Evolutionary conservation across 1,140 invertebrate species (phyloP), one percentile per base, ranked within the genome.

Genomic region (Polyergus mexicanus): DNA sequence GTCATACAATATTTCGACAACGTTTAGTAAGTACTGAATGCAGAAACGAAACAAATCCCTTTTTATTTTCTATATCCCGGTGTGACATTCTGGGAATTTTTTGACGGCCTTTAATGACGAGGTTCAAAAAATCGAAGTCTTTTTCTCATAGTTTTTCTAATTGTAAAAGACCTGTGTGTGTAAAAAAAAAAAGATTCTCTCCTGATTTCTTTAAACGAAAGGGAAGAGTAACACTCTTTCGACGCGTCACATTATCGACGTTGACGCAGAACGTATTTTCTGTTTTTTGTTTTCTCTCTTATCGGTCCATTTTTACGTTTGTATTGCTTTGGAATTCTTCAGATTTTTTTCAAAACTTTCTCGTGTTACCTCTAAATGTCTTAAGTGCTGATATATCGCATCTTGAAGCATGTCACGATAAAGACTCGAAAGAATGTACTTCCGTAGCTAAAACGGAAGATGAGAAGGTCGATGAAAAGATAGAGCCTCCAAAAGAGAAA

Each of bases 391-490:
- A 74, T 25, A 83, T 41, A 60, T 83, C 78, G 41, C 54, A 38
- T 83, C n/a, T 72, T 74, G 5, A 83, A 81, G 38, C 68, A 83
- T 54, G 54, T 83, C 13, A 83, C 35, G 58, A 54, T 22, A 84
- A 60, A 77, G 76, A 78, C 83, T 51, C 86, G 81, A 90, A 92
- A 89, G 69, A 86, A 75, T 93, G 81, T 92, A 74, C 60, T 94
- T 93, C 89, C 77, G 32, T 90, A 95, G 92, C 96, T 6, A 95
- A 96, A 92, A 94, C 95, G 28, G 93, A 96, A 68, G 96, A 95
- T 92, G 44, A 78, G 28, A 94, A 88, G 74, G 86, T 92, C 38
- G 94, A 94, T 35, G 92, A 92, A 76, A 90, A 86, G 74, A 68
- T 86, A 87, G 77, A 90, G 69, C 63, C 87, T 85, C 87, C 85